Evolutionary conservation across 2,113 vertebrate species (phyloP).

Genomic region (Eptatretus burgeri): DNA sequence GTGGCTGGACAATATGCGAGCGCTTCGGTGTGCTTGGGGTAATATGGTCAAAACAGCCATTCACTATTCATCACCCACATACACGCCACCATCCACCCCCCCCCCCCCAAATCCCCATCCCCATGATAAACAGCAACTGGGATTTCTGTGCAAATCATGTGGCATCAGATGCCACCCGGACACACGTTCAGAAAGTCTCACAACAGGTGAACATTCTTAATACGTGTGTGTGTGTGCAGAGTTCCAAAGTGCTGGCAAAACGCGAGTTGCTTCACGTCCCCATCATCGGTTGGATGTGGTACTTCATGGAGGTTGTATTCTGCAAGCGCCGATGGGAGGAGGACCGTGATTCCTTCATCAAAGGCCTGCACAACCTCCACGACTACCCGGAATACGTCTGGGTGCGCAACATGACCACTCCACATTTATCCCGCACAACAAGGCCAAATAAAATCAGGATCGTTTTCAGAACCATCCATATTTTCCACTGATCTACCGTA

Average conservation of each 20-base stretch:
- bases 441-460: no score
- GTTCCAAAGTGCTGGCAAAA: slow-evolving; percentile 90
- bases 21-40: slow-evolving; percentile 73
- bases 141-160: no score
- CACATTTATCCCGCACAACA: no score
- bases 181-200: no score
- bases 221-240: slow-evolving; percentile 18
- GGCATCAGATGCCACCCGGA: no score
- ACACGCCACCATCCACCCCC: no score
- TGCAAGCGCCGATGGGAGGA: slow-evolving; percentile 94
- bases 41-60: background rate
- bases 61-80: no score
- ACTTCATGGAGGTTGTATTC: slow-evolving; percentile 94
- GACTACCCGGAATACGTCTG: slow-evolving; percentile 92
- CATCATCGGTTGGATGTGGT: slow-evolving; percentile 95
- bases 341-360: slow-evolving; percentile 47
- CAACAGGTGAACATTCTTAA: no score
- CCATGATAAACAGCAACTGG: no score
- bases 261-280: slow-evolving; percentile 71
- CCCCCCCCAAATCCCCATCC: no score
- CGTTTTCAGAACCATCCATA: no score
- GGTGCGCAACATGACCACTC: slow-evolving; percentile 26
- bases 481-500: background rate
- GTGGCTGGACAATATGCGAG: slow-evolving; percentile 94
- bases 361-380: slow-evolving; percentile 29